Conservation (phyloP, 2,797 vertebrate species). For the Mus caroli region DNA sequence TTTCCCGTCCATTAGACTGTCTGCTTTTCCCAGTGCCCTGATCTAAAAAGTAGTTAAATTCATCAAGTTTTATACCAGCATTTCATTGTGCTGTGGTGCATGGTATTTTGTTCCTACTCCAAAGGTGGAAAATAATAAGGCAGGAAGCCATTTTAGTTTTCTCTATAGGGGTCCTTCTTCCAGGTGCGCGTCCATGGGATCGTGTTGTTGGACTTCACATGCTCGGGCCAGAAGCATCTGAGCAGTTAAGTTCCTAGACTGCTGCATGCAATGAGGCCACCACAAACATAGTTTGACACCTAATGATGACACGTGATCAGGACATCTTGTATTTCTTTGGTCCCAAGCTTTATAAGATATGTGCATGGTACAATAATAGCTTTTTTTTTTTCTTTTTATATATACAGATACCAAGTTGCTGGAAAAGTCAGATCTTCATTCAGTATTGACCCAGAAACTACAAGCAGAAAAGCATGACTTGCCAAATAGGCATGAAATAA, state of each 20-base stretch:
- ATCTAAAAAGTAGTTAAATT: conserved; percentile 11
- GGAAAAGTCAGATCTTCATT: conserved; percentile 96
- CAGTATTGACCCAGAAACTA: conserved; percentile 95
- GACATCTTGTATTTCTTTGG: background rate
- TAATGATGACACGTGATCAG: background rate
- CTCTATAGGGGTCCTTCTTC: background rate
- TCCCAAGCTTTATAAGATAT: background rate
- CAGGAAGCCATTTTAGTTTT: background rate
- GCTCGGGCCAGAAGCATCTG: background rate
- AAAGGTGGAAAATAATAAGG: background rate
- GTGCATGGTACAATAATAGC: background rate
- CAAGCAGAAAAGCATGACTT: conserved; percentile 96
- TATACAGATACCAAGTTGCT: conserved; percentile 95
- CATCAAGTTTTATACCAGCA: background rate
- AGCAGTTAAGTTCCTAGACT: background rate
- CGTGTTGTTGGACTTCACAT: background rate
- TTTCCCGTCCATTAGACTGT: background rate
- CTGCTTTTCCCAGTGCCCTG: background rate
- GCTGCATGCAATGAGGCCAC: background rate
- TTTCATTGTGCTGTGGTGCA: background rate
- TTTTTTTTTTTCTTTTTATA: background rate
- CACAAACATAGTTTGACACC: background rate
- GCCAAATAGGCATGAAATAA: conserved; percentile 93
- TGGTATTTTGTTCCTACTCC: background rate
- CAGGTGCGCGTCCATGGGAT: background rate